Percentiles rank a stretch among this genome's conserved stretches.
These are phyloP conservation scores for Plagodis pulveraria DNA, from an alignment of 2,888 invertebrate species.

Conservation along the genomic window DNA sequence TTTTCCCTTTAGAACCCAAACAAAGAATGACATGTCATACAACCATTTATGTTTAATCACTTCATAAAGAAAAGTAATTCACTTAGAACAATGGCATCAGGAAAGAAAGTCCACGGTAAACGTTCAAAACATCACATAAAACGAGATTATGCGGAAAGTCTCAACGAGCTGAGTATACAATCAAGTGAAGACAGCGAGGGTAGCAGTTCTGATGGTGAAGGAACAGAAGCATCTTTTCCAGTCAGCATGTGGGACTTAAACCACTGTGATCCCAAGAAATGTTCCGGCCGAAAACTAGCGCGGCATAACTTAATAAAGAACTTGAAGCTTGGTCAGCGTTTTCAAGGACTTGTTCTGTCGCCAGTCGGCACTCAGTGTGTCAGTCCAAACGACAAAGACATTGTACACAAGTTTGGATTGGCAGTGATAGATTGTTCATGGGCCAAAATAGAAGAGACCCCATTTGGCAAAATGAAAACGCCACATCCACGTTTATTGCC, in stretches of 20 bases:
- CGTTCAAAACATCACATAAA: slow-evolving; percentile 70
- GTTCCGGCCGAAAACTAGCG: slow-evolving; percentile 96
- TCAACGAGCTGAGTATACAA: slow-evolving; percentile 67
- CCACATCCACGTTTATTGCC: slow-evolving; percentile 95
- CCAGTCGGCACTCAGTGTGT: slow-evolving; percentile 95
- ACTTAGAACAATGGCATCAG: slow-evolving; percentile 72
- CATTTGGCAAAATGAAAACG: slow-evolving; percentile 94
- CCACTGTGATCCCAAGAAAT: slow-evolving; percentile 99
- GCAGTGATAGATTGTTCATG: slow-evolving; percentile 99
- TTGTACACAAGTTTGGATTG: slow-evolving; percentile 91
- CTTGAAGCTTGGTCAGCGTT: slow-evolving; percentile 92
- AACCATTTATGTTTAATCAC: background rate
- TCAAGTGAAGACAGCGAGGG: slow-evolving; percentile 64
- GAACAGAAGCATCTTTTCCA: slow-evolving; percentile 85
- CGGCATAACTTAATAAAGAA: slow-evolving; percentile 92
- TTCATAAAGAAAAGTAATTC: too few species aligned
- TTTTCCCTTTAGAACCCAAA: too few species aligned
- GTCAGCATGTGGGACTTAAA: slow-evolving; percentile 99
- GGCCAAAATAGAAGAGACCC: slow-evolving; percentile 97
- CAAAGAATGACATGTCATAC: too few species aligned
- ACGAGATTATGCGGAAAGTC: slow-evolving; percentile 71
- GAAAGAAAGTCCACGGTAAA: slow-evolving; percentile 65
- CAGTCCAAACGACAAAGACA: slow-evolving; percentile 92
- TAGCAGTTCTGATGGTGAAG: slow-evolving; percentile 64
- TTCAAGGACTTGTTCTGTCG: slow-evolving; percentile 93